Conservation (phyloP, 2,888 invertebrate species). For the Acrobeloides nanus region DNA sequence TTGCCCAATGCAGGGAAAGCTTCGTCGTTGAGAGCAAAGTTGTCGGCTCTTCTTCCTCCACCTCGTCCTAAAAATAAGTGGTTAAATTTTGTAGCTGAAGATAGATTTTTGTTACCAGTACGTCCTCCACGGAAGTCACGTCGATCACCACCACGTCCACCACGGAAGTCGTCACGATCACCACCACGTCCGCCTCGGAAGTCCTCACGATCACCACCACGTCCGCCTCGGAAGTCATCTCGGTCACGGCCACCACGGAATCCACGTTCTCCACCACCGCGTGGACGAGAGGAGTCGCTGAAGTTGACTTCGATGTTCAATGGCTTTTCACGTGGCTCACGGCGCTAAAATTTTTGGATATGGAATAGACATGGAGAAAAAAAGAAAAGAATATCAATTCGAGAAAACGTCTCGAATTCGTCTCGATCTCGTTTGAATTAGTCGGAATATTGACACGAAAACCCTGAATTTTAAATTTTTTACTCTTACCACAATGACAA, state of each 20-base stretch:
- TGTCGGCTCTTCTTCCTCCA: no score
- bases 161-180: constrained; percentile 24
- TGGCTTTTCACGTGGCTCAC: constrained; percentile 21
- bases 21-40: no score
- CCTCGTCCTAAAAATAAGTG: no score
- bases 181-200: constrained; percentile 15
- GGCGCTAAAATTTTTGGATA: constrained; percentile 14
- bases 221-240: constrained; percentile 26
- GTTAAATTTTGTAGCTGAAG: no score
- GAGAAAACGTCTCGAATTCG: no score
- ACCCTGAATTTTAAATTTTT: no score
- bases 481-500: constrained; percentile 1
- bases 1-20: no score
- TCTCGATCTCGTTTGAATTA: no score
- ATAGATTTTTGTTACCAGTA: no score
- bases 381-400: not conserved
- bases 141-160: no score
- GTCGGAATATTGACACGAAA: no score
- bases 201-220: constrained; percentile 14
- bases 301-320: constrained; percentile 30
- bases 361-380: constrained; percentile 1
- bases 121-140: no score
- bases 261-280: constrained; percentile 21
- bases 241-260: constrained; percentile 20
- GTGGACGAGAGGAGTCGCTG: constrained; percentile 5